Conservation (phyloP, 2,888 invertebrate genomes). For the Campaea margaritaria region DNA sequence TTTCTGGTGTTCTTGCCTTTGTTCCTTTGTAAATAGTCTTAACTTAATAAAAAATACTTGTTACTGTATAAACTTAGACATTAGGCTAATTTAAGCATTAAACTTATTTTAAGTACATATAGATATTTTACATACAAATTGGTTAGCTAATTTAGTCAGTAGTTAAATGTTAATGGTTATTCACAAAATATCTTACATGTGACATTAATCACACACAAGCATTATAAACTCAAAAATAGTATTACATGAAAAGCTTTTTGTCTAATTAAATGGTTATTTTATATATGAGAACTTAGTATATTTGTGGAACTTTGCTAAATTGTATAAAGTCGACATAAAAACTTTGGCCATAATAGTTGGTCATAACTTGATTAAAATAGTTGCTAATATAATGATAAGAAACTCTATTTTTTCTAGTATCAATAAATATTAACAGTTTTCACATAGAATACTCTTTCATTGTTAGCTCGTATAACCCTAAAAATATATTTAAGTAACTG, state of each 20-base stretch:
- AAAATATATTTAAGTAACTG: not conserved
- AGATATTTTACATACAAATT: too few relatives aligned
- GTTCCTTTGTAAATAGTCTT: not conserved
- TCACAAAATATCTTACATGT: not conserved
- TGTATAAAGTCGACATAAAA: too few relatives aligned
- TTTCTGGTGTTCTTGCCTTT: not conserved
- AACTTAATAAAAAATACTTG: not conserved
- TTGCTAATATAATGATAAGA: too few relatives aligned
- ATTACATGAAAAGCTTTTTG: not conserved
- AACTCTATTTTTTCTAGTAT: not conserved
- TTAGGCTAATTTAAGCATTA: too few relatives aligned
- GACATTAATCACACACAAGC: too few relatives aligned
- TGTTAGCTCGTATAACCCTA: not conserved
- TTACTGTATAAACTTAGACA: constrained; percentile 5
- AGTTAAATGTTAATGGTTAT: not conserved
- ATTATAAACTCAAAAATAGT: too few relatives aligned
- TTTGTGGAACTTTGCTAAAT: too few relatives aligned
- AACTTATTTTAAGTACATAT: too few relatives aligned
- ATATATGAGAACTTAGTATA: too few relatives aligned
- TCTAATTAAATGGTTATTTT: not conserved
- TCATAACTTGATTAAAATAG: too few relatives aligned
- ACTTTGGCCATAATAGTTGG: too few relatives aligned
- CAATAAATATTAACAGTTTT: not conserved
- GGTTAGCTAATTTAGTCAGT: not conserved
- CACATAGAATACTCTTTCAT: not conserved